Conservation (phyloP, 2,797 vertebrate species). For the Acipenser oxyrinchus region DNA sequence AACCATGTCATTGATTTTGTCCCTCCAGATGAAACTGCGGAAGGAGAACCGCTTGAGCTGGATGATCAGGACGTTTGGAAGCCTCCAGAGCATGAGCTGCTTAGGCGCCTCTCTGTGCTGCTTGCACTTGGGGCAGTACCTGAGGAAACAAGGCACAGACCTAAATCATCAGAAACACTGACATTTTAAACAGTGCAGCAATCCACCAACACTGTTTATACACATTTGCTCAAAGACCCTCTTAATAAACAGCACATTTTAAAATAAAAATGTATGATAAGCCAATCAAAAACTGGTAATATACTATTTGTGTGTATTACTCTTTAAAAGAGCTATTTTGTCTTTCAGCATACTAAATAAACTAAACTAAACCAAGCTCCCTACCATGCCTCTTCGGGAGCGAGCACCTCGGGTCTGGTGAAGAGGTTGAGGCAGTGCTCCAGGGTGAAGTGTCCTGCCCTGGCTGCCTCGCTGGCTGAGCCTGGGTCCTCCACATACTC, state of each 20-base stretch:
- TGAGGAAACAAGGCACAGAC: conserved; percentile 27
- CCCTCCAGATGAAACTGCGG: conserved; percentile 96
- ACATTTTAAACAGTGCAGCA: background rate
- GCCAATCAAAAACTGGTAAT: too few relatives aligned
- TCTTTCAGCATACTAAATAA: too few relatives aligned
- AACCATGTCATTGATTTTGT: conserved; percentile 98
- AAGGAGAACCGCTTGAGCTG: conserved; percentile 98
- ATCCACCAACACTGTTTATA: too few relatives aligned
- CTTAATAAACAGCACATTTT: too few relatives aligned
- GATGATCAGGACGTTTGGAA: conserved; percentile 94
- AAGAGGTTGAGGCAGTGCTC: conserved; percentile 98
- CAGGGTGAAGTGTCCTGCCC: conserved; percentile 93
- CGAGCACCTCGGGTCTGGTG: conserved; percentile 92
- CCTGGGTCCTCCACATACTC: conserved; percentile 87
- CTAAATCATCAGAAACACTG: background rate
- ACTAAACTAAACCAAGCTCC: conserved; percentile 22
- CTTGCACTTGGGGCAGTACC: conserved; percentile 98
- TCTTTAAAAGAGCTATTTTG: too few relatives aligned
- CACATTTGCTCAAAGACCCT: too few relatives aligned
- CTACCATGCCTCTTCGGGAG: conserved; percentile 95
- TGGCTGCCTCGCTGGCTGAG: conserved; percentile 83
- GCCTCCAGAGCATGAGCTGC: conserved; percentile 89
- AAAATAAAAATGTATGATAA: too few relatives aligned
- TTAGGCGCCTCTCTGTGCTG: conserved; percentile 96
- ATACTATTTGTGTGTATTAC: too few relatives aligned